Percentiles rank a stretch among this genome's conserved stretches.
Evolutionary conservation across 2,113 vertebrate genomes (phyloP).

Genomic region (Actenoides hombroni): DNA sequence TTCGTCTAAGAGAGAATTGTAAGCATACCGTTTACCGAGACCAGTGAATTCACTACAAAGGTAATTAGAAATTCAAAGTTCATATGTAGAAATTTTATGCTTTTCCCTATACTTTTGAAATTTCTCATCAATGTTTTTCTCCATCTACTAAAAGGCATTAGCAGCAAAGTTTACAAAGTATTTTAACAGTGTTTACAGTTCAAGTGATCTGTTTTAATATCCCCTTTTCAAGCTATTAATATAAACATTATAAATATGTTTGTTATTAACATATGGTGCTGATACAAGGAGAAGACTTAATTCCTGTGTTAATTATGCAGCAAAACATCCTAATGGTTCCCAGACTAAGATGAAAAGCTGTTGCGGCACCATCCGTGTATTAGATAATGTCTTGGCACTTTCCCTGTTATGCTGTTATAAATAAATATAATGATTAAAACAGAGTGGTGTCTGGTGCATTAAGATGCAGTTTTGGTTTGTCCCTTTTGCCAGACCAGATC

Average conservation of each 20-base stretch:
- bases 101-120: background rate
- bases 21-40: background rate
- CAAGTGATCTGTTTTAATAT: conserved; percentile 6
- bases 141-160: background rate
- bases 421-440: conserved; percentile 70
- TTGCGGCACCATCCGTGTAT: conserved; percentile 49
- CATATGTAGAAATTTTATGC: background rate
- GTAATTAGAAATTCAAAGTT: background rate
- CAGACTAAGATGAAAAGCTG: conserved; percentile 76
- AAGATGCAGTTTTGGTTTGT: background rate
- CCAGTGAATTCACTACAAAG: background rate
- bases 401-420: conserved; percentile 67
- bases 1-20: background rate
- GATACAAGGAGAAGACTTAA: conserved; percentile 63
- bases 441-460: conserved; percentile 28
- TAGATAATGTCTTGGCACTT: conserved; percentile 79
- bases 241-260: conserved; percentile 55
- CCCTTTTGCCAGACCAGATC: conserved; percentile 23
- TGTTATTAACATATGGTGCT: conserved; percentile 59
- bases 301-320: conserved; percentile 73
- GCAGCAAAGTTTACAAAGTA: background rate
- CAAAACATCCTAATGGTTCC: conserved; percentile 76
- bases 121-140: background rate
- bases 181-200: conserved; percentile 30
- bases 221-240: conserved; percentile 29